Evolutionary conservation across 2,888 invertebrate genomes (phyloP).

Genomic region (Hyalella azteca): DNA sequence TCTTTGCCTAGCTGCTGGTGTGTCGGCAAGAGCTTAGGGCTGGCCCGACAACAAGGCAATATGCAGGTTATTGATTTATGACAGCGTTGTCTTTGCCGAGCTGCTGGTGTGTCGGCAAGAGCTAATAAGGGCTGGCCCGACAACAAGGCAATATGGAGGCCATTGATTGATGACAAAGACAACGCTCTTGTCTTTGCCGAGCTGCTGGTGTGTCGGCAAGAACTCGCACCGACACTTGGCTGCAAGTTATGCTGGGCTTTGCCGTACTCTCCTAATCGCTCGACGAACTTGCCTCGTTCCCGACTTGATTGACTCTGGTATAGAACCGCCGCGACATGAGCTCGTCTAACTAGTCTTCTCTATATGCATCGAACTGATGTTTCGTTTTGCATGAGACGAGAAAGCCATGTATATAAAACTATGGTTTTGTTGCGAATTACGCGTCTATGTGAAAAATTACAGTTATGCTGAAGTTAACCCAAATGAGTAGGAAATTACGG

Average conservation of each 20-base stretch:
- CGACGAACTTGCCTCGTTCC: slow-evolving; percentile 29
- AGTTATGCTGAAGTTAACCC: no score
- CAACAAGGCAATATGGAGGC: not conserved
- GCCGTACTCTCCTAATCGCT: slow-evolving; percentile 15
- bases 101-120: not conserved
- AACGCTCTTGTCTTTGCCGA: not conserved
- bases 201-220: not conserved
- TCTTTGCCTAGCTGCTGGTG: not conserved
- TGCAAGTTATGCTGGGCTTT: slow-evolving; percentile 12
- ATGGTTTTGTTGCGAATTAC: no score
- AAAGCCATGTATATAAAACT: no score
- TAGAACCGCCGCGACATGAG: not conserved
- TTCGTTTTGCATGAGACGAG: no score
- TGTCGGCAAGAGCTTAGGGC: not conserved
- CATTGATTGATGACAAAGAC: not conserved
- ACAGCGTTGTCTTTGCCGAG: not conserved
- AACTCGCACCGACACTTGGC: not conserved
- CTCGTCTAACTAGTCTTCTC: no score
- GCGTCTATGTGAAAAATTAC: no score
- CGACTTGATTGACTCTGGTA: slow-evolving; percentile 14
- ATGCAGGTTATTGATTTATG: not conserved
- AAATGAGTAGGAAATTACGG: no score
- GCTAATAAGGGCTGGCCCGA: not conserved
- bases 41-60: not conserved
- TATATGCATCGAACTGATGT: no score